Percentiles rank a stretch among this genome's conserved stretches.
Evolutionary conservation across 92 coral and sea anemone genomes (phyloP).

Genomic region (Phenganax subtilis): DNA sequence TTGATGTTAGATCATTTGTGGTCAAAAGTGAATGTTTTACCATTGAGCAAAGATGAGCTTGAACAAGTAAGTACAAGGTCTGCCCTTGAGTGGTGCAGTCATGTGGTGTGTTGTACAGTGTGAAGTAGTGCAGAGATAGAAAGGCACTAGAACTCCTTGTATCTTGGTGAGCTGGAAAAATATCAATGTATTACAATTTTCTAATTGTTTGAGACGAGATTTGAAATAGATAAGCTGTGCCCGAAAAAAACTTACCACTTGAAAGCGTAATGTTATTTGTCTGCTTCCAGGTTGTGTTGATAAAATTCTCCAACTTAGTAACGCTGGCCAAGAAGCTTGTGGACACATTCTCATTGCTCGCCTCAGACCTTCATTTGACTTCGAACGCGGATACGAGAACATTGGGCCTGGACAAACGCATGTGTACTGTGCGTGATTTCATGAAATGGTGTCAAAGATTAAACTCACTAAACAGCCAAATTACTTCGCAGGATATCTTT

Average conservation of each 20-base stretch:
- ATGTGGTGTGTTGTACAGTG: no score
- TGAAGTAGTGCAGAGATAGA: no score
- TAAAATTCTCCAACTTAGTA: constrained; percentile 64
- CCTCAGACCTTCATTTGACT: constrained; percentile 58
- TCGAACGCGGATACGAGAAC: constrained; percentile 53
- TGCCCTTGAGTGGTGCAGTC: no score
- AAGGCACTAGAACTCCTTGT: no score
- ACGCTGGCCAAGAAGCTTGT: constrained; percentile 69
- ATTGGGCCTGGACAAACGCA: constrained; percentile 66
- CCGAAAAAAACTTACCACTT: not conserved
- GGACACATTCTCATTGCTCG: constrained; percentile 74
- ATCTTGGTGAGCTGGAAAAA: no score
- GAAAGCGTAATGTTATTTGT: not conserved
- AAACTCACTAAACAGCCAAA: constrained; percentile 50
- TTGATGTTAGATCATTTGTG: constrained; percentile 80
- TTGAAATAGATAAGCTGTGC: not conserved
- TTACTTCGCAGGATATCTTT: constrained; percentile 71
- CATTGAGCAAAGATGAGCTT: constrained; percentile 71
- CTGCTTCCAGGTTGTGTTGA: constrained; percentile 52
- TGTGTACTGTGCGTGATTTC: constrained; percentile 78
- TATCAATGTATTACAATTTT: no score
- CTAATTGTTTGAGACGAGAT: no score
- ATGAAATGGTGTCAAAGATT: constrained; percentile 87
- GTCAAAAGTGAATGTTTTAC: constrained; percentile 71
- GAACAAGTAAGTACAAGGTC: constrained; percentile 48